A percentile compares a stretch with the other conserved stretches of the same genome.
Evolutionary conservation across 2,797 vertebrate genomes (phyloP).

Genomic region (Anguilla megastoma): DNA sequence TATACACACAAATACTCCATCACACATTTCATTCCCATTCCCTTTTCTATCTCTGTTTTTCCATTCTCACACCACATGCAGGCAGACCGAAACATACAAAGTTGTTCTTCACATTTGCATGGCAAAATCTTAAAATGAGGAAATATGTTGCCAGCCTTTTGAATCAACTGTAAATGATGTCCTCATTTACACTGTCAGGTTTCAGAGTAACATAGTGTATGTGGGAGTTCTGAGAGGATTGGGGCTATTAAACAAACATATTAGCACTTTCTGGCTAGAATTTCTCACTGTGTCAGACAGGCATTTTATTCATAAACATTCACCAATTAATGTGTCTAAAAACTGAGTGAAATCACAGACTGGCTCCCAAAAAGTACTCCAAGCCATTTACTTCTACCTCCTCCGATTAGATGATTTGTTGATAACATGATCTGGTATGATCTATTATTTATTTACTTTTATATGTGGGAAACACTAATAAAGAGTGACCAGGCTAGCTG

Average conservation of each 20-base stretch:
- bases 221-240: slow-evolving; percentile 43
- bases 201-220: background rate
- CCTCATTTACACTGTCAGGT: slow-evolving; percentile 50
- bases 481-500: background rate
- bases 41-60: background rate
- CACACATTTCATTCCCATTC: background rate
- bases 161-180: slow-evolving; percentile 58
- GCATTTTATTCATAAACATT: slow-evolving; percentile 35
- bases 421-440: background rate
- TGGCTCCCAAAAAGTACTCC: background rate
- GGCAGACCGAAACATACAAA: background rate
- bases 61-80: background rate
- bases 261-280: slow-evolving; percentile 45
- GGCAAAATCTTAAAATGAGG: background rate
- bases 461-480: background rate
- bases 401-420: background rate
- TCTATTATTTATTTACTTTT: slow-evolving; percentile 1
- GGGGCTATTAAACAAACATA: slow-evolving; percentile 53
- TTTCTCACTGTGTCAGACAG: slow-evolving; percentile 39
- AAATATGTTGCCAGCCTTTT: slow-evolving; percentile 37
- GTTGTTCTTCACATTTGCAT: background rate
- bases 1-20: background rate
- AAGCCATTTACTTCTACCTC: background rate
- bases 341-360: background rate
- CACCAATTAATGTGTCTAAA: slow-evolving; percentile 38